These are phyloP conservation scores for Echeneis naucrates DNA, from an alignment of 2,797 vertebrate species.

Conservation along the genomic window DNA sequence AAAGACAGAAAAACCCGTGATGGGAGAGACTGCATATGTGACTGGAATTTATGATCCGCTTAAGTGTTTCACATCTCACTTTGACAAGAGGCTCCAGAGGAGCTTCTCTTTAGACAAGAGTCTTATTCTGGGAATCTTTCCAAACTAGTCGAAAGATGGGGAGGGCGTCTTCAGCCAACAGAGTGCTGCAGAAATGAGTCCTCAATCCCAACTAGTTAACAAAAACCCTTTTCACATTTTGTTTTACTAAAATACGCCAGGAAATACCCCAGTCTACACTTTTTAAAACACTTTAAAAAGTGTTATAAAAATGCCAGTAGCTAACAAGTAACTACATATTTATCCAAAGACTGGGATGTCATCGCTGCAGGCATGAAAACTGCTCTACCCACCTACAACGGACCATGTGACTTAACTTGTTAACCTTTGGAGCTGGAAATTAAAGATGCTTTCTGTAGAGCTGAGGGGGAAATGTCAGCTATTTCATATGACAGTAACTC, in stretches of 20 bases:
- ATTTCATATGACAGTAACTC: no score
- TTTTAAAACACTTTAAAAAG: no score
- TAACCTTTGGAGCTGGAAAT: no score
- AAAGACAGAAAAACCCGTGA: background rate
- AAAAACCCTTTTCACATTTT: background rate
- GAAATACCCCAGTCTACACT: no score
- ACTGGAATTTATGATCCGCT: background rate
- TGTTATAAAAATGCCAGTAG: no score
- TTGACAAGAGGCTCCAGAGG: background rate
- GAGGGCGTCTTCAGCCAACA: background rate
- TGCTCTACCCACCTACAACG: no score
- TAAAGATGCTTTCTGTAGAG: background rate
- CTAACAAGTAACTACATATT: no score
- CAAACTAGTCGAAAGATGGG: background rate
- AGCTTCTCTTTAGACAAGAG: background rate
- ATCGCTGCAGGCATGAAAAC: no score
- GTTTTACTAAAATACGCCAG: background rate
- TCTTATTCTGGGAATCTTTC: background rate
- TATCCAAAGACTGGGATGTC: no score
- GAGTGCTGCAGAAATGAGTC: background rate
- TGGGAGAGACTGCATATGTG: background rate
- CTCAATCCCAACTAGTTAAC: background rate
- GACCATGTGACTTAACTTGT: no score
- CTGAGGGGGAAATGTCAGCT: background rate
- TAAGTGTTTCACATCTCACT: background rate